Conservation (phyloP, 1,140 invertebrate species). For the Kradibia gibbosae region DNA sequence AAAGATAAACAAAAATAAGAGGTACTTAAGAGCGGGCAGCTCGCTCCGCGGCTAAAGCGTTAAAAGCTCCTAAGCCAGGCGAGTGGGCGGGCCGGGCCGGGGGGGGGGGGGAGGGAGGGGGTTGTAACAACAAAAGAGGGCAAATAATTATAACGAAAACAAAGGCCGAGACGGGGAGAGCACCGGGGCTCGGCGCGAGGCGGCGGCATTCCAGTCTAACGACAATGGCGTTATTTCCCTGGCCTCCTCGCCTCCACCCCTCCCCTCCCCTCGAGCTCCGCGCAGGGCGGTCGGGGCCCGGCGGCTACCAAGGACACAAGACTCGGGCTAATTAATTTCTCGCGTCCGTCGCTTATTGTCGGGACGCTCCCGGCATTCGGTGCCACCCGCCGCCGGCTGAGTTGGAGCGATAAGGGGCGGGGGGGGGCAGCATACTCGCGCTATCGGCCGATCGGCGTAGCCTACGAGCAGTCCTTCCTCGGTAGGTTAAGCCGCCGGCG, state of each 20-base stretch:
- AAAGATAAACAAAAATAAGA: constrained; percentile 27
- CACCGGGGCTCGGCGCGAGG: too few relatives aligned
- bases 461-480: too few relatives aligned
- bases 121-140: neutral
- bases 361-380: constrained; percentile 20
- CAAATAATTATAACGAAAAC: constrained; percentile 14
- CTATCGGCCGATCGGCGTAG: too few relatives aligned
- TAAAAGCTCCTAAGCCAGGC: neutral
- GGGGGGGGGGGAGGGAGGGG: neutral
- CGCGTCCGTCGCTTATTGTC: constrained; percentile 24
- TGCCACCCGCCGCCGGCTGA: constrained; percentile 24
- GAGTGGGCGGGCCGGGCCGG: too few relatives aligned
- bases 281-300: neutral
- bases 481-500: too few relatives aligned
- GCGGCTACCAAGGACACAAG: constrained; percentile 15
- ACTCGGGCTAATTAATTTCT: constrained; percentile 46
- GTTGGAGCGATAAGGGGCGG: neutral
- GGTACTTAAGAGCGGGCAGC: neutral
- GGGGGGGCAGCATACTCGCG: too few relatives aligned
- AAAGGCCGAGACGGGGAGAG: neutral
- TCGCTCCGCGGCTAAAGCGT: neutral
- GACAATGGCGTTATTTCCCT: constrained; percentile 4
- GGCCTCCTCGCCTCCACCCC: neutral
- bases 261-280: neutral
- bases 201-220: neutral